Evolutionary conservation across 2,797 vertebrate species (phyloP), one percentile per base, ranked within the genome.

Genomic region (Poeciliopsis paucimaculata): DNA sequence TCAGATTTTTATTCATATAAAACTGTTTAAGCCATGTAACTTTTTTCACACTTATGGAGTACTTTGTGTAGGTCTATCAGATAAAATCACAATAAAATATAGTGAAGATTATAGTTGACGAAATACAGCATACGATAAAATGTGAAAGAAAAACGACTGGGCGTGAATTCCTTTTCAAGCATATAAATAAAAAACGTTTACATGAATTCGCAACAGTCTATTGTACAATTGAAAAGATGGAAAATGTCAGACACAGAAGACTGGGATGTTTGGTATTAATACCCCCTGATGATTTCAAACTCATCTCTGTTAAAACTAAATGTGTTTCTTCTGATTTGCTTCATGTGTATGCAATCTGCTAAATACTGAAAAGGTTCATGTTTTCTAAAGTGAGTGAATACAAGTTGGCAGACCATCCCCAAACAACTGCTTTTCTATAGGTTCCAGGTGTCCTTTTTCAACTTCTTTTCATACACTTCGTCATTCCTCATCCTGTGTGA

Each of bases 391-490:
- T 28, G 39, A 16, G 1, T 73, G 70, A 41, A 31, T 43, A 81
- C 80, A 12, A 70, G 41, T 68, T 20, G 34, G n/a, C 26, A 83
- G 53, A 43, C 51, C 76, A 46, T 85, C n/a, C 15, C 46, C 11
- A 43, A 31, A 81, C 75, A 77, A 77, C 83, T 86, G 81, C 83
- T 82, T 76, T 71, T 86, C 79, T 18, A 92, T 77, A 64, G 28
- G 77, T 81, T 89, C 80, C 84, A 89, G 82, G 87, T 88, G 81
- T 83, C 36, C 12, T 76, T 78, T 81, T 81, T 79, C 66, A 72
- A 47, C 23, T 51, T 72, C 66, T 39, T 82, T 53, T 39, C 36
- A 41, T 26, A 41, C 9, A 62, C n/a, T 39, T 70, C 76, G 75
- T 78, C 73, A 83, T 85, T 79, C 78, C 82, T 87, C 85, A 41